Conservation (phyloP, 2,797 vertebrate genomes). For the Serranus cabrilla region DNA sequence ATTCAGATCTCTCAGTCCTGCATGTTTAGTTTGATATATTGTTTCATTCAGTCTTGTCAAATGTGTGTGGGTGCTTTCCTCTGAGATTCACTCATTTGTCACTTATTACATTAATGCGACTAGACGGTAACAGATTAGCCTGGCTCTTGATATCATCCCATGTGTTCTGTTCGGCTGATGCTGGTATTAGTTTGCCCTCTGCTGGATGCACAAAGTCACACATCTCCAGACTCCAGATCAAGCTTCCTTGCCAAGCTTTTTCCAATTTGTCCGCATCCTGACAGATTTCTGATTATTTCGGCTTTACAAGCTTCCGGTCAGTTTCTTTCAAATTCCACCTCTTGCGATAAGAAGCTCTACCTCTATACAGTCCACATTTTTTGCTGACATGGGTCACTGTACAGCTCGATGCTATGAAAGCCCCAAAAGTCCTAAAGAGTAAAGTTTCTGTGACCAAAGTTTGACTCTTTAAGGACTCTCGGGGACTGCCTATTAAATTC, state of each 20-base stretch:
- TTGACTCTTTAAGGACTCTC: slow-evolving; percentile 53
- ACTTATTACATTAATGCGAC: background rate
- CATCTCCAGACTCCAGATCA: slow-evolving; percentile 22
- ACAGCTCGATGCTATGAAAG: slow-evolving; percentile 12
- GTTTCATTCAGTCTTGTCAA: slow-evolving; percentile 10
- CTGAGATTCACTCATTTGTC: slow-evolving; percentile 5
- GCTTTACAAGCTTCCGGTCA: slow-evolving; percentile 12
- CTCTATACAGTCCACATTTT: slow-evolving; percentile 24
- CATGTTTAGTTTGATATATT: background rate
- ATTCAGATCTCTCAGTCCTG: background rate
- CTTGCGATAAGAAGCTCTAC: slow-evolving; percentile 14
- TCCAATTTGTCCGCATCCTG: slow-evolving; percentile 2
- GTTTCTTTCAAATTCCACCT: slow-evolving; percentile 32
- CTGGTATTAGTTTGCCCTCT: slow-evolving; percentile 80
- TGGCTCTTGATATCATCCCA: background rate
- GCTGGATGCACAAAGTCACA: slow-evolving; percentile 67
- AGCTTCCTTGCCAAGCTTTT: slow-evolving; percentile 10
- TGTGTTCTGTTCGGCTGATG: slow-evolving; percentile 5
- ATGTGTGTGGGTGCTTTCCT: slow-evolving; percentile 11
- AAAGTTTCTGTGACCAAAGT: slow-evolving; percentile 62
- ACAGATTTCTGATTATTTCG: slow-evolving; percentile 21
- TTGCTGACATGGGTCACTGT: slow-evolving; percentile 27
- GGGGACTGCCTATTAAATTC: slow-evolving; percentile 59
- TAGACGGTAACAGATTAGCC: slow-evolving; percentile 5
- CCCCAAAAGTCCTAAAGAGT: slow-evolving; percentile 22